These are phyloP conservation scores for Trachythela sp. DNA, from an alignment of 64 coral and sea anemone species.

Conservation along the genomic window DNA sequence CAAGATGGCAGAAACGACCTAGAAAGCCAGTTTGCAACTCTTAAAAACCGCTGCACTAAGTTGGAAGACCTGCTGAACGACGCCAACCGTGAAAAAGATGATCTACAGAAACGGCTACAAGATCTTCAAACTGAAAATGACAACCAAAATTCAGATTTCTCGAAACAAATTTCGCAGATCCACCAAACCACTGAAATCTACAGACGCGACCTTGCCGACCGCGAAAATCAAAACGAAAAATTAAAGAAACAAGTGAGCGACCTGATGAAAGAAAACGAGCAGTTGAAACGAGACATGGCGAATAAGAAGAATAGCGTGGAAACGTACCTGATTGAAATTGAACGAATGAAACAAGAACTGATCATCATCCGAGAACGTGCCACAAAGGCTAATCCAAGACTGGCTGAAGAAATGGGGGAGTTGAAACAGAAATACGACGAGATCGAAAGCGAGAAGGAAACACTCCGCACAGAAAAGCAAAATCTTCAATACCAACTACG, in stretches of 20 bases:
- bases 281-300: slow-evolving; percentile 56
- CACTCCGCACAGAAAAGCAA: slow-evolving; percentile 56
- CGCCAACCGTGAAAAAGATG: slow-evolving; percentile 61
- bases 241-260: slow-evolving; percentile 39
- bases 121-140: slow-evolving; percentile 62
- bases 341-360: slow-evolving; percentile 47
- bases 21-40: slow-evolving; percentile 51
- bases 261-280: slow-evolving; percentile 51
- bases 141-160: slow-evolving; percentile 54
- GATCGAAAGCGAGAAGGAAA: slow-evolving; percentile 73
- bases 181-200: slow-evolving; percentile 71
- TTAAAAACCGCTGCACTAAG: slow-evolving; percentile 44
- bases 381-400: slow-evolving; percentile 33
- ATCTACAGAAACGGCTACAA: slow-evolving; percentile 38
- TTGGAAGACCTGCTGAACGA: slow-evolving; percentile 59
- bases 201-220: slow-evolving; percentile 67
- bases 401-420: slow-evolving; percentile 72
- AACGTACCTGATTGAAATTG: slow-evolving; percentile 46
- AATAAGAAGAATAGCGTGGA: slow-evolving; percentile 54
- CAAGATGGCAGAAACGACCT: slow-evolving; percentile 59
- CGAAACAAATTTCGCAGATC: slow-evolving; percentile 61
- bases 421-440: slow-evolving; percentile 76
- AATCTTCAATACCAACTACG: slow-evolving; percentile 73
- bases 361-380: slow-evolving; percentile 37
- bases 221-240: slow-evolving; percentile 56